Evolutionary conservation across 2,797 vertebrate species (phyloP).

Genomic region (Molossus alvarezi): DNA sequence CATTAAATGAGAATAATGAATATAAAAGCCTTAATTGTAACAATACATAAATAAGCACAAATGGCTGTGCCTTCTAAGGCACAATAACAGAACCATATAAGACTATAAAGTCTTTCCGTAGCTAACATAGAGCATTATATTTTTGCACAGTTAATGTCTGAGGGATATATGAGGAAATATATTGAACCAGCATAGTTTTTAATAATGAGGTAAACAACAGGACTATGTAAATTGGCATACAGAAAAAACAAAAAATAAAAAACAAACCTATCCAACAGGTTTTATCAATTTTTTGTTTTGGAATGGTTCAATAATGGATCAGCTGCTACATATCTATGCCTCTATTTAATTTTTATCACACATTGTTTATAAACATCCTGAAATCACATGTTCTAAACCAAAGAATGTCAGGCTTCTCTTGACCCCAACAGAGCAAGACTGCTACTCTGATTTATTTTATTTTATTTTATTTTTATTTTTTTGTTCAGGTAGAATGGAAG

Average conservation of each 20-base stretch:
- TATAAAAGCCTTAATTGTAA: not conserved
- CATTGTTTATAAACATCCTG: not conserved
- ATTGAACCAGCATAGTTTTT: not conserved
- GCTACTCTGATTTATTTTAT: not conserved
- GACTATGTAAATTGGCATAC: not conserved
- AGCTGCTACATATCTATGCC: not conserved
- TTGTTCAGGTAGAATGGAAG: no score
- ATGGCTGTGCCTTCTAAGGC: not conserved
- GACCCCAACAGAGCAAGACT: not conserved
- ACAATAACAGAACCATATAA: not conserved
- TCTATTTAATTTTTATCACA: not conserved
- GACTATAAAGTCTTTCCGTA: not conserved
- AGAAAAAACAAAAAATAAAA: not conserved
- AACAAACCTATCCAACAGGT: not conserved
- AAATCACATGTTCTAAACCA: not conserved
- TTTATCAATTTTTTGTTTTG: not conserved
- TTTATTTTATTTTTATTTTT: no score
- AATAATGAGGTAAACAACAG: constrained; percentile 14
- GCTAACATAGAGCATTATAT: not conserved
- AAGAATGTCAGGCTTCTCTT: not conserved
- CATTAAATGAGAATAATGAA: not conserved
- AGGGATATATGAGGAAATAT: not conserved
- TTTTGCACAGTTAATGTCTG: not conserved
- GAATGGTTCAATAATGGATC: not conserved
- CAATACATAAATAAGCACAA: not conserved